Percentiles rank a stretch among this genome's conserved stretches.
These are phyloP conservation scores for Rhinophrynus dorsalis DNA, from an alignment of 2,797 vertebrate species.

Conservation along the genomic window DNA sequence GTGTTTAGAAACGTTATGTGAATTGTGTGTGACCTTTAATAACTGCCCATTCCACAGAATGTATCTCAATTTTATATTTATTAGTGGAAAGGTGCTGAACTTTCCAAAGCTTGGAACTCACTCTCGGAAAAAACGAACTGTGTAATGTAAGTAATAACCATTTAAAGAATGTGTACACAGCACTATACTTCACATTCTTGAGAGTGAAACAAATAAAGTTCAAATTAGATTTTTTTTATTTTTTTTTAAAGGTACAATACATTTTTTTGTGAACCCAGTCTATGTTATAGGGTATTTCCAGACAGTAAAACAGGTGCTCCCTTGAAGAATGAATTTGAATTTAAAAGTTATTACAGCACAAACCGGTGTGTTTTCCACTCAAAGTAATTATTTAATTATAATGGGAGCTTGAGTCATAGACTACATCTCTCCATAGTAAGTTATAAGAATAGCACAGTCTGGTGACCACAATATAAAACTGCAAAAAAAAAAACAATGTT, in stretches of 20 bases:
- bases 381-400: no score
- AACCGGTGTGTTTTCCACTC: no score
- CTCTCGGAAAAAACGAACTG: background rate
- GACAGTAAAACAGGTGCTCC: no score
- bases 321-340: no score
- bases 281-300: no score
- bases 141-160: background rate
- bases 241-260: background rate
- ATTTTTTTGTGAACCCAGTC: no score
- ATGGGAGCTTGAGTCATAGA: no score
- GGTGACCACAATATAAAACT: no score
- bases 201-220: background rate
- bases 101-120: background rate
- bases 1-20: slow-evolving; percentile 6
- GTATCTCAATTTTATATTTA: slow-evolving; percentile 12
- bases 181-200: background rate
- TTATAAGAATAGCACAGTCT: no score
- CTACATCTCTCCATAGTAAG: no score
- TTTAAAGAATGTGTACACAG: background rate
- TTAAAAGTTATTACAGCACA: no score
- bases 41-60: slow-evolving; percentile 3
- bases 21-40: slow-evolving; percentile 39
- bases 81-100: slow-evolving; percentile 4
- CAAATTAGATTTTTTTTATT: background rate
- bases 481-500: no score